phyloP scores from a whole-genome alignment of 2,797 vertebrate genomes.

The Chaetodon trifasciatus region DNA sequence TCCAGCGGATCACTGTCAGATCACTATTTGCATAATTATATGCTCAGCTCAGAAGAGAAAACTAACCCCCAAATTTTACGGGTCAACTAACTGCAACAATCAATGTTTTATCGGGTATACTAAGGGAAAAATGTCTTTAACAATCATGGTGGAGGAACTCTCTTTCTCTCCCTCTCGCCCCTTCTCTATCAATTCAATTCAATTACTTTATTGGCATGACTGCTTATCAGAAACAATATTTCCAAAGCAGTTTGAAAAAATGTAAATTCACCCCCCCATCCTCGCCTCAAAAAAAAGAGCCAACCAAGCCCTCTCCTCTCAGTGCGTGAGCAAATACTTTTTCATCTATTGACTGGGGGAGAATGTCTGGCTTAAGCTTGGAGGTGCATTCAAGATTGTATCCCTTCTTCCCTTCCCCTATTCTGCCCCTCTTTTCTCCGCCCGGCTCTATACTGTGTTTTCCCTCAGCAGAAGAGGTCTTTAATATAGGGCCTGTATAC shows the following conservation, averaged over 20 bases:
- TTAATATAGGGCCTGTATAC: conserved; percentile 57
- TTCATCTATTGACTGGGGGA: conserved; percentile 72
- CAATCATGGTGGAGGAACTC: conserved; percentile 86
- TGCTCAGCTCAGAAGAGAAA: conserved; percentile 99
- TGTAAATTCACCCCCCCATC: conserved; percentile 52
- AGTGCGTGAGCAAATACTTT: conserved; percentile 76
- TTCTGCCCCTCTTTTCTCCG: conserved; percentile 43
- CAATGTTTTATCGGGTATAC: conserved; percentile 98
- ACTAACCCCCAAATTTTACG: conserved; percentile 99
- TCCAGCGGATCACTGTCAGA: conserved; percentile 98
- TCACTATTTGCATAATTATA: conserved; percentile 99
- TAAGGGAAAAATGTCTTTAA: conserved; percentile 92
- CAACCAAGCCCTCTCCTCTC: conserved; percentile 30
- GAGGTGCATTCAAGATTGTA: conserved; percentile 76
- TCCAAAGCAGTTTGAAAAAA: conserved; percentile 69
- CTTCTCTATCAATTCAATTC: conserved; percentile 77
- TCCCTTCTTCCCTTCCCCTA: conserved; percentile 62
- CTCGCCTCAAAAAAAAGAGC: conserved; percentile 25
- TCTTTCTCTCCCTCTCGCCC: conserved; percentile 49
- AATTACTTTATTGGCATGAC: conserved; percentile 78
- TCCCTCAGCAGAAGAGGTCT: conserved; percentile 58
- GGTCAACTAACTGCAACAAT: conserved; percentile 99
- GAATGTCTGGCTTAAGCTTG: conserved; percentile 72
- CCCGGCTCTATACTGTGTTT: conserved; percentile 54
- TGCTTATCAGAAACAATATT: conserved; percentile 80